Percentiles rank a stretch among this genome's conserved stretches.
Conservation (phyloP, 2,113 vertebrate genomes). For the Leptosomus discolor region DNA sequence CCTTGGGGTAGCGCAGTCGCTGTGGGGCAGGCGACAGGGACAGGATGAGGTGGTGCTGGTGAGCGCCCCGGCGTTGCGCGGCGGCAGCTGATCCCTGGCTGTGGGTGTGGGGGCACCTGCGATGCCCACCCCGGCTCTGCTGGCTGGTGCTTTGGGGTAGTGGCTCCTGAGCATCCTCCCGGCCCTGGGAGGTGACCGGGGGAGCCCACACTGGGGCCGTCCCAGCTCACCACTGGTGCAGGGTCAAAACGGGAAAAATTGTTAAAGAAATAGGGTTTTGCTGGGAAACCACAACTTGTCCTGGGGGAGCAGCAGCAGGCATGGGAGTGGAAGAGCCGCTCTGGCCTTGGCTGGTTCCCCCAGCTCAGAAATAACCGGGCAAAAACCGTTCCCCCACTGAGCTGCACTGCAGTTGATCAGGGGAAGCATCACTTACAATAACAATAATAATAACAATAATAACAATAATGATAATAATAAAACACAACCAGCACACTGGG, state of each 20-base stretch:
- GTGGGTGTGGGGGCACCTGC: rapidly evolving
- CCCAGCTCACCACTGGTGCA: rapidly evolving
- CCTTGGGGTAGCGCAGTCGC: rapidly evolving
- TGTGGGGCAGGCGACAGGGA: background rate
- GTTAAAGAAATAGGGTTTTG: background rate
- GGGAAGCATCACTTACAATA: background rate
- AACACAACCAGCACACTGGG: background rate
- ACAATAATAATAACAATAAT: background rate
- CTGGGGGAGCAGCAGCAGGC: background rate
- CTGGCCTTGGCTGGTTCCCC: background rate
- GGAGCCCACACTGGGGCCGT: rapidly evolving
- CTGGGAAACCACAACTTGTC: background rate
- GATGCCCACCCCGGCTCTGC: rapidly evolving
- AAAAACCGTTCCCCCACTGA: background rate
- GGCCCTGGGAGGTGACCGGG: background rate
- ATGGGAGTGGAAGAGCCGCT: rapidly evolving
- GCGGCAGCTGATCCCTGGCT: background rate
- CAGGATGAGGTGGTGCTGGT: rapidly evolving
- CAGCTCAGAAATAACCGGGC: background rate
- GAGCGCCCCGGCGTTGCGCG: rapidly evolving
- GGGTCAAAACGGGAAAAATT: background rate
- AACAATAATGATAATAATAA: background rate
- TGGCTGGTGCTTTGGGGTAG: background rate
- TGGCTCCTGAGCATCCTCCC: background rate
- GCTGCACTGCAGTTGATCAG: background rate